Base-by-base conservation (phyloP, 2,797 vertebrate species). In the Ispidina picta region DNA sequence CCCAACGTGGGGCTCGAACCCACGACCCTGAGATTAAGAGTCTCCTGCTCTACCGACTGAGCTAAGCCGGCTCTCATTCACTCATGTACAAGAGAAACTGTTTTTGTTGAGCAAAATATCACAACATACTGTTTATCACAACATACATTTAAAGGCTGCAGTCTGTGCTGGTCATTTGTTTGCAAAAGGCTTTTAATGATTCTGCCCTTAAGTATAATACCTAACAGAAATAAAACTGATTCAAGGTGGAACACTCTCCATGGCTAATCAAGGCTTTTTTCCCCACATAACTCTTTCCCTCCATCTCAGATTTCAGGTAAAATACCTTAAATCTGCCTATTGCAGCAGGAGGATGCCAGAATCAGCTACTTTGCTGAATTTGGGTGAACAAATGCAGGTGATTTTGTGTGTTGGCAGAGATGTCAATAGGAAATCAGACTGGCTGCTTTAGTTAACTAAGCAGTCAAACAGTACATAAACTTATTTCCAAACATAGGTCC, bases 381-480 rank as follows among this genome's bases (percentile, higher is more conserved):
- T 54, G 48, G 37, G 43, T 62, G 52, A 80, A 83, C 9, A 87
- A 90, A 78, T 26, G 41, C 48, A 89, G 71, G 80, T 89, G 74
- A 83, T 77, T 86, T 79, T 73, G 89, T 89, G 60, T 46, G 64
- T 28, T 83, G 82, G 63, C 74, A 85, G 70, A 83, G 48, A 31
- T 16, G 79, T 8, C 37, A 35, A 25, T 35, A 73, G 4, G 17
- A 83, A 78, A 70, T 81, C 70, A 86, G 70, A 26, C 71, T 76
- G 76, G 35, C 73, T 89, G 39, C 48, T 88, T 58, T 49, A 76
- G 87, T 81, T 85, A 90, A 86, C 78, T 26, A 17, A 94, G 79
- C 35, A 88, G 51, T 72, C 62, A 83, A 94, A 72, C 6, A 15
- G 33, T 48, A 73, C 5, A 15, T 55, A 73, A 89, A 54, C 37